These are phyloP conservation scores for Aphidius colemani DNA, from an alignment of 2,888 invertebrate species.

Conservation along the genomic window DNA sequence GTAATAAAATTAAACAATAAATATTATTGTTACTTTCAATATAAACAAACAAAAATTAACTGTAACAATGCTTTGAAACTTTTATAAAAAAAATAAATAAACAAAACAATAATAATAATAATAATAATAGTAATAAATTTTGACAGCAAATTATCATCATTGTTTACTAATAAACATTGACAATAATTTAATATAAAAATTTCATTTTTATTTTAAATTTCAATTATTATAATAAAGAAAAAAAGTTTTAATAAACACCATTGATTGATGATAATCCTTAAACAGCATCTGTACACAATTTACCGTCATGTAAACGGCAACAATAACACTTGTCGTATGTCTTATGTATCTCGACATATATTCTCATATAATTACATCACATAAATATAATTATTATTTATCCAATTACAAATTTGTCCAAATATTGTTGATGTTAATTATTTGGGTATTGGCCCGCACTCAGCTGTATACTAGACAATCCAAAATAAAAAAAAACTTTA, in stretches of 20 bases:
- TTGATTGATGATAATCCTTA: conserved; percentile 23
- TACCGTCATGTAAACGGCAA: conserved; percentile 23
- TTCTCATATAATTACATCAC: conserved; percentile 12
- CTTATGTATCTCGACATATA: conserved; percentile 1
- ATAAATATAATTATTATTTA: conserved; percentile 3
- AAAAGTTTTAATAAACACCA: conserved; percentile 25
- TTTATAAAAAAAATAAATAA: not conserved
- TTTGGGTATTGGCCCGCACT: conserved; percentile 30
- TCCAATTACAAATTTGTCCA: conserved; percentile 2
- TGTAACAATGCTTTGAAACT: no score
- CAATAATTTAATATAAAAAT: not conserved
- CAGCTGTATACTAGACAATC: conserved; percentile 33
- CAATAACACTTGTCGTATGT: conserved; percentile 1
- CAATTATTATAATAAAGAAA: no score
- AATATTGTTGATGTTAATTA: conserved; percentile 25
- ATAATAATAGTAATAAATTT: not conserved
- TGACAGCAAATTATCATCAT: not conserved
- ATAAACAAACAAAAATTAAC: no score
- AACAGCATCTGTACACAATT: conserved; percentile 28
- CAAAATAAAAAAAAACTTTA: conserved; percentile 36
- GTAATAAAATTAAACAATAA: conserved; percentile 33
- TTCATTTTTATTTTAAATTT: no score
- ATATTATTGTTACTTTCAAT: not conserved
- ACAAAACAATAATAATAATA: conserved; percentile 4
- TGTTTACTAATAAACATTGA: not conserved